phyloP scores from a whole-genome alignment of 2,113 vertebrate species.

The rat (Rattus norvegicus) region DNA sequence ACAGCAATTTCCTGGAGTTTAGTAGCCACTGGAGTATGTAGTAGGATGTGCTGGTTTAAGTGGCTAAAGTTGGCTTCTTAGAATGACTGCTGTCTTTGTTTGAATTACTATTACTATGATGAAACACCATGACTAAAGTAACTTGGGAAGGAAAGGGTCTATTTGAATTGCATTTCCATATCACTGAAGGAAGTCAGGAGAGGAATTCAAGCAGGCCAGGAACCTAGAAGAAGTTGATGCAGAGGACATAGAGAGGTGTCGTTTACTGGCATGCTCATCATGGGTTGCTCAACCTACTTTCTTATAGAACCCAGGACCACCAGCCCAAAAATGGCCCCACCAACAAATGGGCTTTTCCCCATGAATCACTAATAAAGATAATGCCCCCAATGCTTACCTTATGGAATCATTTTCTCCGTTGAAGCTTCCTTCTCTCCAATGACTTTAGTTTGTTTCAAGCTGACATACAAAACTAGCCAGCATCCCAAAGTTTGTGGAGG shows the following conservation, averaged over 20 bases:
- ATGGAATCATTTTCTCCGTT: neutral
- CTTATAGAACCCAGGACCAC: neutral
- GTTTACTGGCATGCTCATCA: neutral
- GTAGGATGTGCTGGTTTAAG: neutral
- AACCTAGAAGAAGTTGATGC: neutral
- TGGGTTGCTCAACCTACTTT: neutral
- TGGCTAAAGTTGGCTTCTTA: neutral
- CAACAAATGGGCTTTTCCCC: neutral
- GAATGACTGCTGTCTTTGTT: neutral
- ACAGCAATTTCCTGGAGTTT: neutral
- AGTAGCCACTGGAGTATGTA: too few species aligned
- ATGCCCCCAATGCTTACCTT: neutral
- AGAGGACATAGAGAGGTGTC: neutral
- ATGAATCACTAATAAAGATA: neutral
- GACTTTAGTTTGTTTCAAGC: neutral
- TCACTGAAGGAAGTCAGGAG: neutral
- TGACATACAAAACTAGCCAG: neutral
- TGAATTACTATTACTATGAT: neutral
- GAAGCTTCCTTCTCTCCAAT: neutral
- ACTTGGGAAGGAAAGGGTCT: neutral
- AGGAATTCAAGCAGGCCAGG: neutral
- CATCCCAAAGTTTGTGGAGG: neutral
- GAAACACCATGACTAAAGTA: neutral
- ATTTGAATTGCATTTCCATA: neutral
- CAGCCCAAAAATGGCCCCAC: neutral